Percentiles rank a stretch among this genome's conserved stretches.
Conservation (phyloP, 2,888 invertebrate species). For the Polylopha cassiicola region DNA sequence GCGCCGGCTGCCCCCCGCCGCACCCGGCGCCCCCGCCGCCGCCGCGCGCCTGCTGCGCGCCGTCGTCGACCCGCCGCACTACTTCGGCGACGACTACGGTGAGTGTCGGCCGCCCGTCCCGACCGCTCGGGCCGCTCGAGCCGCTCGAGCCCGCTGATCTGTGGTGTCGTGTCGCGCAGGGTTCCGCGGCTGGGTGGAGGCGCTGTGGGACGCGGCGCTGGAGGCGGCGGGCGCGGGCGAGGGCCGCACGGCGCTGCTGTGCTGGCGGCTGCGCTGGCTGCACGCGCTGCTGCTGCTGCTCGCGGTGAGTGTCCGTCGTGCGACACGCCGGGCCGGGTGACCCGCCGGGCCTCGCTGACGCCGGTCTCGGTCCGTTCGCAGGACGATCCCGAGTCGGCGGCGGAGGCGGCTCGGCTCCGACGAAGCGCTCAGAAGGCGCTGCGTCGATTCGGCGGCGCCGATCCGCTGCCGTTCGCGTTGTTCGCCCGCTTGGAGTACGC, state of each 20-base stretch:
- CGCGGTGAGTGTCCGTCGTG: slow-evolving; percentile 21
- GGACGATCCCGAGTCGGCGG: slow-evolving; percentile 5
- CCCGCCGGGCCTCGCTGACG: slow-evolving; percentile 20
- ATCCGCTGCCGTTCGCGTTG: slow-evolving; percentile 28
- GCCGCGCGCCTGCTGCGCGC: slow-evolving; percentile 32
- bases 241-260: slow-evolving; percentile 38
- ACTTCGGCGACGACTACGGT: slow-evolving; percentile 45
- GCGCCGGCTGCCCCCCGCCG: slow-evolving; percentile 34
- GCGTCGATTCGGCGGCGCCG: slow-evolving; percentile 17
- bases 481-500: slow-evolving; percentile 27
- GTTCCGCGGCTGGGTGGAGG: slow-evolving; percentile 39
- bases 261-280: slow-evolving; percentile 61
- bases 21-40: slow-evolving; percentile 24
- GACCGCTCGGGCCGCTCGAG: neutral
- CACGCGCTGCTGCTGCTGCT: slow-evolving; percentile 41
- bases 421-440: slow-evolving; percentile 23
- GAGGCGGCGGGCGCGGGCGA: slow-evolving; percentile 29
- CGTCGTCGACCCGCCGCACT: slow-evolving; percentile 54
- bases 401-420: slow-evolving; percentile 32
- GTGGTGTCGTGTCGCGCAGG: slow-evolving; percentile 26
- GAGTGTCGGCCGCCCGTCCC: neutral
- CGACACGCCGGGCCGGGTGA: neutral
- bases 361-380: neutral
- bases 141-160: neutral
- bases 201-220: slow-evolving; percentile 47